phyloP scores from a whole-genome alignment of 2,888 invertebrate species.

The Monoplex corrugatus region DNA sequence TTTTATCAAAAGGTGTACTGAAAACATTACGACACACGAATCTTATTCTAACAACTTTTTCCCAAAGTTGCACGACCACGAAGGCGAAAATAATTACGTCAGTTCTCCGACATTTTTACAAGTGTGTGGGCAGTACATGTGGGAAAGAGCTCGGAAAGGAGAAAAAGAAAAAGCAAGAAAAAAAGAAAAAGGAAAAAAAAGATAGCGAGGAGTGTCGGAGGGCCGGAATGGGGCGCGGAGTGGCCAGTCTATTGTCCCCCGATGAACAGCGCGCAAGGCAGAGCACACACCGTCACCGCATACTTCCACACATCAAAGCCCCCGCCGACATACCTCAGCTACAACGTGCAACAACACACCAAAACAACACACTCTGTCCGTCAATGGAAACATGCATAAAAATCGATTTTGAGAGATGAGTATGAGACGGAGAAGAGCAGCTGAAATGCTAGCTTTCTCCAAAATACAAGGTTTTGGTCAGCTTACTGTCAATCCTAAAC shows the following conservation, averaged over 20 bases:
- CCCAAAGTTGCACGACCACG: too few relatives aligned
- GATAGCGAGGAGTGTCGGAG: neutral
- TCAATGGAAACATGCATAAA: slow-evolving; percentile 26
- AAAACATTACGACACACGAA: too few relatives aligned
- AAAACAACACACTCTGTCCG: slow-evolving; percentile 18
- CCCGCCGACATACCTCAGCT: slow-evolving; percentile 40
- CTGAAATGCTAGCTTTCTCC: neutral
- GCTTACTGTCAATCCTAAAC: neutral
- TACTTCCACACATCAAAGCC: slow-evolving; percentile 59
- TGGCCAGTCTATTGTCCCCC: slow-evolving; percentile 23
- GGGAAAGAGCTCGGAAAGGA: neutral
- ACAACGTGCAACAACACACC: slow-evolving; percentile 35
- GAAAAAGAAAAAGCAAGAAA: neutral
- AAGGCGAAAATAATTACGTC: too few relatives aligned
- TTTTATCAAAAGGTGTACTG: too few relatives aligned
- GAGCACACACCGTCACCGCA: slow-evolving; percentile 59
- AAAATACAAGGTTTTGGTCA: slow-evolving; percentile 43
- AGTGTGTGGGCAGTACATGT: neutral
- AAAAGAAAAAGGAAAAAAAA: neutral
- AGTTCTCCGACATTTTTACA: neutral
- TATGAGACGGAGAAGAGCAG: neutral
- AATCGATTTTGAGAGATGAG: neutral
- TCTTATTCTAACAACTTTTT: too few relatives aligned
- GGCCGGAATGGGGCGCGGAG: neutral
- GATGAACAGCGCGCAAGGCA: slow-evolving; percentile 37